Base-by-base conservation (phyloP, 2,888 invertebrate species). In the Scaptomyza flava region DNA sequence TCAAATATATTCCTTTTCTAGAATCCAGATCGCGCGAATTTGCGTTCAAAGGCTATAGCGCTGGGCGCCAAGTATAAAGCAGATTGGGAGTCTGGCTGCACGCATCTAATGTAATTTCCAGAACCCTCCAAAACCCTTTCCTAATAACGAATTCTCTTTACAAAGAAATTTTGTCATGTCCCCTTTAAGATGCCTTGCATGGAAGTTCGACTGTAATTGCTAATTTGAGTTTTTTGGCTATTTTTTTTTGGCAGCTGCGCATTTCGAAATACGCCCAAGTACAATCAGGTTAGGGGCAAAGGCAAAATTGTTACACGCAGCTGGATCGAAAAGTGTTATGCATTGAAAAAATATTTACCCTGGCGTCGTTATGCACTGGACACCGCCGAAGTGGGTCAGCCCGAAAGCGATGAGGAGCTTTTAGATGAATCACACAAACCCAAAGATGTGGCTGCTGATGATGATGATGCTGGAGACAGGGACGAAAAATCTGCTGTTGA, bases 221-320 rank as follows among this genome's bases (percentile, higher is more conserved):
- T 23, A 4, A 23, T 23, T 23, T 23, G 3, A 23, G 23, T 23
- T 23, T 23, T 4, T 17, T 17, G 17, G 23, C 23, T 17, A 17
- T 17, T 23, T 23, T 23, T 23, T 38, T 11, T 9, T 62, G 20
- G 6, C 91, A 97, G 98, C 46, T 98, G 98, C 93, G 98, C 98
- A 11, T 98, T 97, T 92, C 93, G 94, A 6, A 96, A 96, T 91
- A 98, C 98, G 6, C 98, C 98, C 5, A 98, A 98, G 91, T 96
- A 96, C 90, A 94, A 94, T 53, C 94, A 95, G 91, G 96, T 96
- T 2, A 93, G 93, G 77, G 93, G 93, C 66, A 93, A 94, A 2
- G 94, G 94, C 65, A 88, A 87, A 72, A 96, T 95, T 61, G 95
- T 96, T 3, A 94, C 91, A 23, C 95, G 94, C 72, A 93, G 93